phyloP scores from a whole-genome alignment of 2,888 invertebrate species.

The Noctua comes region DNA sequence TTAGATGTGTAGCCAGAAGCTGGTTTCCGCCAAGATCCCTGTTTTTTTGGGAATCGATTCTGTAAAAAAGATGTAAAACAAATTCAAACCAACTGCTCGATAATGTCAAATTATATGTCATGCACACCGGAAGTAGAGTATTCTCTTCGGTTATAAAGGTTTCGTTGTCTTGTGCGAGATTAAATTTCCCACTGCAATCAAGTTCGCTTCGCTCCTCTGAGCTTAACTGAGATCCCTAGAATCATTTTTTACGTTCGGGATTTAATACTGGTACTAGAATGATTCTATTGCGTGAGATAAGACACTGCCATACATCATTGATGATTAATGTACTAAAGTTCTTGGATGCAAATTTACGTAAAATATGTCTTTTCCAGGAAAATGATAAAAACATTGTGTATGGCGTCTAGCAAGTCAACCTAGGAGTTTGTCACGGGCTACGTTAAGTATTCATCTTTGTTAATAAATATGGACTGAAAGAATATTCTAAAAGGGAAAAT shows the following conservation, averaged over 20 bases:
- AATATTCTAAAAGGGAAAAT: too few species aligned
- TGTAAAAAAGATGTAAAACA: conserved; percentile 67
- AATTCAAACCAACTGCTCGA: not conserved
- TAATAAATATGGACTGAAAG: too few species aligned
- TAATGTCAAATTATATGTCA: not conserved
- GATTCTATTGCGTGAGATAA: too few species aligned
- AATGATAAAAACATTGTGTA: not conserved
- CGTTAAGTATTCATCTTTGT: too few species aligned
- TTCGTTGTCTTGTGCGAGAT: not conserved
- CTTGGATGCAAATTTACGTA: not conserved
- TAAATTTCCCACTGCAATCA: not conserved
- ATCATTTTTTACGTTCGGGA: not conserved
- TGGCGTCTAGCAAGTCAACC: too few species aligned
- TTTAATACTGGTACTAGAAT: not conserved
- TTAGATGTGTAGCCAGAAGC: conserved; percentile 76
- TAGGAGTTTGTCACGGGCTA: too few species aligned
- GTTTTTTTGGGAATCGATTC: conserved; percentile 86
- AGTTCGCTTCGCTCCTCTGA: not conserved
- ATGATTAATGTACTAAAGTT: not conserved
- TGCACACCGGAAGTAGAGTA: not conserved
- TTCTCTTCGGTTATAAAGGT: not conserved
- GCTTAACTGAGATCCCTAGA: not conserved
- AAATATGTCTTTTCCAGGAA: not conserved
- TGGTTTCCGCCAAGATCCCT: conserved; percentile 87
- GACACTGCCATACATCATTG: too few species aligned